Conservation (phyloP, 2,888 invertebrate genomes). For the Celastrina argiolus region DNA sequence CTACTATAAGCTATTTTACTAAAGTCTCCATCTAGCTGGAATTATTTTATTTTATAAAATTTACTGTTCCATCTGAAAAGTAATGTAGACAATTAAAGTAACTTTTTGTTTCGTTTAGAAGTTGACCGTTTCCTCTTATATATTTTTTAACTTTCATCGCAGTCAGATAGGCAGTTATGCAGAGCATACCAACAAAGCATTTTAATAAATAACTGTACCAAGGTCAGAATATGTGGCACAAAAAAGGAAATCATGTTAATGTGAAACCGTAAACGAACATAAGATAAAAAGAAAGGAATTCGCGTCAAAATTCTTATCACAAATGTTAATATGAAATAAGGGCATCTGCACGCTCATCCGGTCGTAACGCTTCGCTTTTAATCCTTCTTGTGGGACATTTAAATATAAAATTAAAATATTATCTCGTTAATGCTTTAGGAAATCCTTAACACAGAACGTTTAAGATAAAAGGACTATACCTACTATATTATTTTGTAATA, state of each 20-base stretch:
- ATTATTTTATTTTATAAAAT: too few relatives aligned
- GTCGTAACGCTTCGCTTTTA: background rate
- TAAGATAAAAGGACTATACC: too few relatives aligned
- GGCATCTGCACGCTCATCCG: background rate
- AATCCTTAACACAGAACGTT: background rate
- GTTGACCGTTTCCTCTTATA: too few relatives aligned
- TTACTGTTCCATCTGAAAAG: too few relatives aligned
- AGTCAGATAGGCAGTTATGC: background rate
- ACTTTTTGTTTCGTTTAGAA: too few relatives aligned
- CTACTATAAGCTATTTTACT: too few relatives aligned
- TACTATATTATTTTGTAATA: too few relatives aligned
- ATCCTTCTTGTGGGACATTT: background rate
- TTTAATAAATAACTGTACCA: background rate
- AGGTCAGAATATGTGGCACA: slow-evolving; percentile 1
- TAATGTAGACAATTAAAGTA: too few relatives aligned
- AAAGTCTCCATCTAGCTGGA: too few relatives aligned
- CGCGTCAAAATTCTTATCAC: background rate
- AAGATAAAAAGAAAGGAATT: background rate
- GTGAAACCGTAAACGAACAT: background rate
- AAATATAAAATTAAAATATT: background rate
- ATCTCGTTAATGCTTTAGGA: background rate
- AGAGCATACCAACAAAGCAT: background rate
- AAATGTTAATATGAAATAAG: background rate
- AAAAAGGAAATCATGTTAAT: background rate
- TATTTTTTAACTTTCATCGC: background rate